Conservation (phyloP, 2,113 vertebrate genomes). For the Arvicanthis niloticus region DNA sequence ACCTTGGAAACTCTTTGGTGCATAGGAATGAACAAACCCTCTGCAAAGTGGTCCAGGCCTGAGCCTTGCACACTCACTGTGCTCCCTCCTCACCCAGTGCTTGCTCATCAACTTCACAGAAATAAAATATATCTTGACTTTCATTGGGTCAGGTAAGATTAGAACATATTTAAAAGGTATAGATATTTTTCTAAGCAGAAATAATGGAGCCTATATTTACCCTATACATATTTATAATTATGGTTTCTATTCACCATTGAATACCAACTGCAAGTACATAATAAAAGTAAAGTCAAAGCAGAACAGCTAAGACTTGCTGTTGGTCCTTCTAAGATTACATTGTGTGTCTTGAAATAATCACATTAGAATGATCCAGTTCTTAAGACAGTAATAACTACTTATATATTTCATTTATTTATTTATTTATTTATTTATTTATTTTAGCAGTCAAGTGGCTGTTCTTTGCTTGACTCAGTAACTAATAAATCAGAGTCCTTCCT, state of each 20-base stretch:
- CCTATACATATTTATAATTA: constrained; percentile 73
- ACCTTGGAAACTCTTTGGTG: constrained; percentile 42
- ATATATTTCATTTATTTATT: neutral
- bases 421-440: neutral
- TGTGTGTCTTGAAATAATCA: neutral
- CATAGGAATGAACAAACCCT: constrained; percentile 16
- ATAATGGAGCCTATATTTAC: constrained; percentile 71
- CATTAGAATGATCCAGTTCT: neutral
- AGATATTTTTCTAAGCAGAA: constrained; percentile 62
- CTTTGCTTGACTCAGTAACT: constrained; percentile 6
- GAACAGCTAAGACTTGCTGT: neutral
- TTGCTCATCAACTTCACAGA: constrained; percentile 42
- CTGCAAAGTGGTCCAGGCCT: neutral
- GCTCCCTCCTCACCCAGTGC: neutral
- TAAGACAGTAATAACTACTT: neutral
- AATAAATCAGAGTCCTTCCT: neutral
- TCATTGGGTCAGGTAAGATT: constrained; percentile 40
- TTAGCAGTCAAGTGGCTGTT: neutral
- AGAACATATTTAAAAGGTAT: constrained; percentile 57
- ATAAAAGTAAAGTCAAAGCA: constrained; percentile 36
- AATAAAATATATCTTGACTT: constrained; percentile 44
- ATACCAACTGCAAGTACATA: constrained; percentile 64
- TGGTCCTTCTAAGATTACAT: neutral
- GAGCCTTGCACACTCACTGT: neutral
- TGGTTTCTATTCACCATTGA: constrained; percentile 65